These are phyloP conservation scores for Phytoseiulus persimilis DNA, from an alignment of 2,888 invertebrate genomes.

Conservation along the genomic window DNA sequence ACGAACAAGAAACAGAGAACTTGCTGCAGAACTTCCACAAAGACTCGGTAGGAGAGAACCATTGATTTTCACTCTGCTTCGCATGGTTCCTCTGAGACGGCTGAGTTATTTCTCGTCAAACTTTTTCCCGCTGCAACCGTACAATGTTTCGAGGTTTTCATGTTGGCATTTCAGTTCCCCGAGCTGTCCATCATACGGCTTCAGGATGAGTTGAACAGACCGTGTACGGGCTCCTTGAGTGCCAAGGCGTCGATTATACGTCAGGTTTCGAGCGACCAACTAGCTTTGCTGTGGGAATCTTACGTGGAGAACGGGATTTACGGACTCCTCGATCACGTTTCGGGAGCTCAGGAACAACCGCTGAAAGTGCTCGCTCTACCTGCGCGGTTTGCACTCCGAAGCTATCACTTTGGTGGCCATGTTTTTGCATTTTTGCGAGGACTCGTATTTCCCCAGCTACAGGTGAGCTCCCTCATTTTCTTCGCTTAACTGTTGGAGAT, in stretches of 20 bases:
- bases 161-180: neutral
- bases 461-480: neutral
- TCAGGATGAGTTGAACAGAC: constrained; percentile 9
- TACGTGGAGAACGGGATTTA: constrained; percentile 19
- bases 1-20: neutral
- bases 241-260: constrained; percentile 10
- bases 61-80: too few species aligned
- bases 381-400: neutral
- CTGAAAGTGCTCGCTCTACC: neutral
- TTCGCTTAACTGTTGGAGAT: neutral
- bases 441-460: neutral
- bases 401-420: constrained; percentile 16
- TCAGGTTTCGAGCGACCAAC: neutral
- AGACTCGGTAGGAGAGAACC: neutral
- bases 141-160: too few species aligned
- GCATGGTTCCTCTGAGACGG: too few species aligned
- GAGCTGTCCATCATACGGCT: constrained; percentile 12
- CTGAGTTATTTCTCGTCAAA: too few species aligned
- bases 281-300: neutral
- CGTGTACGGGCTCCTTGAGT: neutral
- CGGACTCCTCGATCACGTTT: constrained; percentile 31
- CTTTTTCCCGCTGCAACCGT: too few species aligned
- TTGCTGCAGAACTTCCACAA: neutral
- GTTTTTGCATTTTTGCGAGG: constrained; percentile 15
- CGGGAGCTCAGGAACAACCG: neutral